Evolutionary conservation across 2,888 invertebrate species (phyloP), one percentile per base, ranked within the genome.

Genomic region (Boloria euphrosyne): DNA sequence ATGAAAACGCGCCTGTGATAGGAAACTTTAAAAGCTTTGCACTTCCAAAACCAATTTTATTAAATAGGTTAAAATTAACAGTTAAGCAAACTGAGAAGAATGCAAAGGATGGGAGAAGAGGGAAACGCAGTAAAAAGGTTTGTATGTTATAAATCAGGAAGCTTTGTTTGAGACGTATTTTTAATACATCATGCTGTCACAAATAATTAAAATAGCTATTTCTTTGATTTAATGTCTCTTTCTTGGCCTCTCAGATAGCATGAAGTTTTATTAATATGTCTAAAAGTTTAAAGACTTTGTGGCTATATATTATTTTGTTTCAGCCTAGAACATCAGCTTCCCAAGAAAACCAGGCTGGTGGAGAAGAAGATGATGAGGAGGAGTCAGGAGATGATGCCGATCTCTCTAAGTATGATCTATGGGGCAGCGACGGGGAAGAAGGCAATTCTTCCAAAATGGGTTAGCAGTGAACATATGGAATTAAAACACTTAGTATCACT

Each of bases 321-420:
- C 87, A 92, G 92, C 83, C 75, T 63, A 86, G 86, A 75, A 72
- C 83, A n/a, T 79, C 83, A 13, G 77, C 78, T 22, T 79, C 84
- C 4, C 84, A 87, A 14, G 91, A 86, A 7, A 87, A 86, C 1
- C 91, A 87, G 14, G 90, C 84, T 0, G 93, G 83, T 2, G 93
- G 88, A 0, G 93, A 88, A 4, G 93, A 93, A 0, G 94, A 94
- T 0, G 94, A 94, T 0, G 94, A 94, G 7, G 93, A 93, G 59
- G 94, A 94, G 64, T 93, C 93, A 0, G 94, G 94, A 0, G 94
- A 94, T 64, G 92, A 92, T 62, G 95, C 93, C 13, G 96, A 96
- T 83, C 90, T 96, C 57, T 95, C 96, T 27, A 96, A 96, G 81
- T 97, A 96, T 82, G 96, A 96, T 80, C 88, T 96, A 52, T 96